These are phyloP conservation scores for Dinomys branickii DNA, from an alignment of 2,113 vertebrate species.

Conservation along the genomic window DNA sequence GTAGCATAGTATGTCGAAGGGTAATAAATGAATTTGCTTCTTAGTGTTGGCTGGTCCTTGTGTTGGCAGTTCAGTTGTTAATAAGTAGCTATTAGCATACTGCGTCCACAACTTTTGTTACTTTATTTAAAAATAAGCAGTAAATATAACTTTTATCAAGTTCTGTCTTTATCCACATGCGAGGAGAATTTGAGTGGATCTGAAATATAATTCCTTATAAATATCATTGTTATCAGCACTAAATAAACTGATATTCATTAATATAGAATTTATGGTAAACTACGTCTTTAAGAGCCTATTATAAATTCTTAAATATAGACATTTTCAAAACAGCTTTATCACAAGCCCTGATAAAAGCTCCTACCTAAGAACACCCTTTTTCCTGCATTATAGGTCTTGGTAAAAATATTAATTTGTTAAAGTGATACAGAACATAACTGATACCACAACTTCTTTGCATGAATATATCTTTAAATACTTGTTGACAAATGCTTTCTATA, in stretches of 20 bases:
- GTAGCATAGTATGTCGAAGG: neutral
- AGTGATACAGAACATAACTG: neutral
- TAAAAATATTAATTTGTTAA: slow-evolving; percentile 45
- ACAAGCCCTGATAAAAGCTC: neutral
- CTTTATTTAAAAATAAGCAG: neutral
- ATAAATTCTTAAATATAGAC: slow-evolving; percentile 40
- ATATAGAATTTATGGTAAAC: neutral
- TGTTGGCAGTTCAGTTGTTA: neutral
- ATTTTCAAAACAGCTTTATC: slow-evolving; percentile 1
- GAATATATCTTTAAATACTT: slow-evolving; percentile 9
- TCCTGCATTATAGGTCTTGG: neutral
- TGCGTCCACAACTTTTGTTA: neutral
- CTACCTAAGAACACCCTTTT: neutral
- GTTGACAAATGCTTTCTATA: slow-evolving; percentile 20
- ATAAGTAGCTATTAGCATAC: neutral
- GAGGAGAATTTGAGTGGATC: neutral
- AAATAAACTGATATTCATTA: slow-evolving; percentile 21
- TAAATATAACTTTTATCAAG: neutral
- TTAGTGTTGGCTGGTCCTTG: neutral
- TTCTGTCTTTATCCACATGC: slow-evolving; percentile 9
- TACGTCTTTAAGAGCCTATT: neutral
- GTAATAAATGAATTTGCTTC: neutral
- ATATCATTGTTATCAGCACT: slow-evolving; percentile 15
- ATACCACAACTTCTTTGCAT: slow-evolving; percentile 7
- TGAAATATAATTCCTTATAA: neutral